These are phyloP conservation scores for Dasysyrphus albostriatus DNA, from an alignment of 2,888 invertebrate species.

Conservation along the genomic window DNA sequence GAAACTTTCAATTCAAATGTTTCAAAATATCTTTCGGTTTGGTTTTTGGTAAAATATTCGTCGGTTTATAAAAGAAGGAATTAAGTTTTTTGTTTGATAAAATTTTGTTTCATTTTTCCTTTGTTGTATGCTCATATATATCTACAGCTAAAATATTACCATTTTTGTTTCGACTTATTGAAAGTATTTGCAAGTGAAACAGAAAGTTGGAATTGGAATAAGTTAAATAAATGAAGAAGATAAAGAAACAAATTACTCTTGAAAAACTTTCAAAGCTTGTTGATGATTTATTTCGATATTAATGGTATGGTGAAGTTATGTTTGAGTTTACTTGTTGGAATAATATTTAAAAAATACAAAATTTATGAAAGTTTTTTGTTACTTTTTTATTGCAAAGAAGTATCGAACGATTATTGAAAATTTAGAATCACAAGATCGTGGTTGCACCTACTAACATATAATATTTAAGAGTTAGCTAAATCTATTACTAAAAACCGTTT, in stretches of 20 bases:
- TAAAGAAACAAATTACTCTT: slow-evolving; percentile 30
- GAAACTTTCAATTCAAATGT: slow-evolving; percentile 39
- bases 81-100: slow-evolving; percentile 1
- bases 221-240: slow-evolving; percentile 29
- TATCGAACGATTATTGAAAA: not conserved
- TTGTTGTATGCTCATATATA: not conserved
- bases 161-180: slow-evolving; percentile 24
- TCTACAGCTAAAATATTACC: not conserved
- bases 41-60: slow-evolving; percentile 15
- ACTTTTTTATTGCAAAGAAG: not conserved
- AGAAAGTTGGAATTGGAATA: slow-evolving; percentile 12
- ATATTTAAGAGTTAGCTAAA: too few species aligned
- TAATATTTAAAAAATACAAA: not conserved
- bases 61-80: slow-evolving; percentile 12
- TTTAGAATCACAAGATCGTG: not conserved
- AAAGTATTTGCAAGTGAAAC: slow-evolving; percentile 29
- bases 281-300: slow-evolving; percentile 29
- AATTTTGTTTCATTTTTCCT: not conserved
- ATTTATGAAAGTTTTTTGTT: not conserved
- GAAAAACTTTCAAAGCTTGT: slow-evolving; percentile 13
- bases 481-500: too few species aligned
- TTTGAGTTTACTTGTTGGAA: not conserved
- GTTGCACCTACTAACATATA: too few species aligned
- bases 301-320: slow-evolving; percentile 20
- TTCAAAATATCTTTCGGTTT: slow-evolving; percentile 40